Base-by-base conservation (phyloP, 2,888 invertebrate species). In the Spicauda simplicius region DNA sequence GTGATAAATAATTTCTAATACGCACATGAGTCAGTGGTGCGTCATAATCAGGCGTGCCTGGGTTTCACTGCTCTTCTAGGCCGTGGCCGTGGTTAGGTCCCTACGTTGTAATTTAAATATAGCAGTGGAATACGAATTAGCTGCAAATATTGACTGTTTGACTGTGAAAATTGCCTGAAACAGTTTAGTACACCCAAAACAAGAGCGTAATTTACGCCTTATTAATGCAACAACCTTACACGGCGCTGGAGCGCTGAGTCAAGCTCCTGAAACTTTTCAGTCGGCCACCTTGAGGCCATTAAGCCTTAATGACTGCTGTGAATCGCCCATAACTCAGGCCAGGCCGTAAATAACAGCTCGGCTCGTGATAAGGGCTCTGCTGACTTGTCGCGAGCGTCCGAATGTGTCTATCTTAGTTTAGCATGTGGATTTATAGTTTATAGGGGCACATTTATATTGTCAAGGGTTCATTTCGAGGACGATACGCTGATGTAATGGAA, bases 291-390 rank as follows among this genome's bases (percentile, higher is more conserved):
- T 90, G 68, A 75, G 87, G 88, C 90, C 91, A 91, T 91, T 92
- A 91, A 87, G 88, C 87, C 84, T 87, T 93, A 93, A 93, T 92
- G 93, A 91, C 91, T 91, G 88, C 89, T 91, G 92, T 88, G 91
- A 92, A 93, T 93, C 91, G 92, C 91, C 92, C 90, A 90, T 92
- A 93, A 92, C 84, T 93, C 92, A 91, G 88, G 77, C 79, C 75
- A 73, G 79, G 83, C 84, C 86, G 87, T 93, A 93, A 92, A 93
- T 93, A 93, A 92, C 90, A 76, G 83, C 79, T 77, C 79, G 78
- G 78, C 78, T 80, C 80, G 86, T 90, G 92, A 92, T 92, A 92
- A 93, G 91, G 92, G 90, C 87, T 73, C 81, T 75, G 91, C 90
- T 88, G 91, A 90, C 81, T 90, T 87, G 91, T 87, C 90, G 85